These are phyloP conservation scores for Euzophera pinguis DNA, from an alignment of 2,888 invertebrate species.

Conservation along the genomic window DNA sequence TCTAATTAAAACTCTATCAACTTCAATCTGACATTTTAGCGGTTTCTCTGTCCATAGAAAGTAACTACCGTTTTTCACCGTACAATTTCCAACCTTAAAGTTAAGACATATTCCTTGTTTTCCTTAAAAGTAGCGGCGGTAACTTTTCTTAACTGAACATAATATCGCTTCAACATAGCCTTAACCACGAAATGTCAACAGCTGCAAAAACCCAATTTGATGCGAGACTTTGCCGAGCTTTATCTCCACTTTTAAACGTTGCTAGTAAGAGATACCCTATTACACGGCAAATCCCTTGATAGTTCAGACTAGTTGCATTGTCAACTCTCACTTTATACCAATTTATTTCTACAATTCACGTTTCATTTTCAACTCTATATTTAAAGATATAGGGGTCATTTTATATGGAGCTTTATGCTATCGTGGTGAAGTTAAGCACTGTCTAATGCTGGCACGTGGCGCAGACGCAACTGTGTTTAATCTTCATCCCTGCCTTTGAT, in stretches of 20 bases:
- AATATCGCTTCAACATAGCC: background rate
- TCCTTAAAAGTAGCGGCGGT: background rate
- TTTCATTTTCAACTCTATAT: slow-evolving; percentile 27
- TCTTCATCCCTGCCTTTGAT: slow-evolving; percentile 70
- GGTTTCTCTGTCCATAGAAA: too few species aligned
- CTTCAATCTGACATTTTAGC: too few species aligned
- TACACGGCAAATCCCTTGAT: slow-evolving; percentile 71
- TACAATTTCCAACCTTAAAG: too few species aligned
- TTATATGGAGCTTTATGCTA: slow-evolving; percentile 3
- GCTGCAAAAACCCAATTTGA: slow-evolving; percentile 40
- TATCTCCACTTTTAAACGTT: slow-evolving; percentile 55
- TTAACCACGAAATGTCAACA: slow-evolving; percentile 11
- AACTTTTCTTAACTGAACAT: background rate
- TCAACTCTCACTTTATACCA: slow-evolving; percentile 52
- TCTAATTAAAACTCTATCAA: too few species aligned
- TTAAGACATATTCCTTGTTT: background rate
- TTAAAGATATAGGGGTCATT: slow-evolving; percentile 8
- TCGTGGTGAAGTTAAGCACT: slow-evolving; percentile 37
- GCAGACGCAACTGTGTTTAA: slow-evolving; percentile 70
- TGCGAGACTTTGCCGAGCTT: slow-evolving; percentile 37
- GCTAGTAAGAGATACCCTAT: slow-evolving; percentile 59
- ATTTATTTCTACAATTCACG: slow-evolving; percentile 20
- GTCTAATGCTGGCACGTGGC: slow-evolving; percentile 68
- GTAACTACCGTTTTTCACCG: too few species aligned
- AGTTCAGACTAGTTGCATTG: slow-evolving; percentile 70